These are phyloP conservation scores for Discoglossus pictus DNA, from an alignment of 2,797 vertebrate genomes.

Conservation along the genomic window DNA sequence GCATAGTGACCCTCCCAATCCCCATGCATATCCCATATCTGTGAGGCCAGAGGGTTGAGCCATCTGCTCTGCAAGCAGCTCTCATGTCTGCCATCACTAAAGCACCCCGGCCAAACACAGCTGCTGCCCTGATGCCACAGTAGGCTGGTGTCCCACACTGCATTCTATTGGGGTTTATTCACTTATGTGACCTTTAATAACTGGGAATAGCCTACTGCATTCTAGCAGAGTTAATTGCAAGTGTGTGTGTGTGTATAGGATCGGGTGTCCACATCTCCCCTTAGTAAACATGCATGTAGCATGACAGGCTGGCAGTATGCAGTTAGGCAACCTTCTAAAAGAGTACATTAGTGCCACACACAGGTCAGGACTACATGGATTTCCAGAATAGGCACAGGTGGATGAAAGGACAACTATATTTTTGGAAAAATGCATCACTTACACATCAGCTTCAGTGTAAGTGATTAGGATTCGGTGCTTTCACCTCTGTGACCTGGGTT, in stretches of 20 bases:
- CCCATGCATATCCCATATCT: constrained; percentile 29
- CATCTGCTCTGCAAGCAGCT: constrained; percentile 40
- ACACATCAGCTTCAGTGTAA: no score
- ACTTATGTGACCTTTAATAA: constrained; percentile 15
- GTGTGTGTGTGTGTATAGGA: neutral
- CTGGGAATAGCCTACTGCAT: neutral
- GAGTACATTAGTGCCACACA: no score
- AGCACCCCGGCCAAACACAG: constrained; percentile 27
- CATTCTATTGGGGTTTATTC: constrained; percentile 12
- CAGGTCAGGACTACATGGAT: no score
- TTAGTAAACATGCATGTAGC: no score
- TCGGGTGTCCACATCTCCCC: no score
- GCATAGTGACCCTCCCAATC: constrained; percentile 22
- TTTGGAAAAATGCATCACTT: no score
- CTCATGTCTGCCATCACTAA: constrained; percentile 16
- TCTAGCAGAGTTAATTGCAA: neutral
- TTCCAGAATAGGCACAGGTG: no score
- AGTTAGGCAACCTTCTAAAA: no score
- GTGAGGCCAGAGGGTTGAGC: constrained; percentile 20
- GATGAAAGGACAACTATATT: no score
- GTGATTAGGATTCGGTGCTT: no score
- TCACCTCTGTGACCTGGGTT: no score
- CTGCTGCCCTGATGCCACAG: constrained; percentile 28
- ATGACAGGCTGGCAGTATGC: no score
- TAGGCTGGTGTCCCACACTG: constrained; percentile 2